Evolutionary conservation across 2,797 vertebrate genomes (phyloP).

Genomic region (Acanthurus lineatus): DNA sequence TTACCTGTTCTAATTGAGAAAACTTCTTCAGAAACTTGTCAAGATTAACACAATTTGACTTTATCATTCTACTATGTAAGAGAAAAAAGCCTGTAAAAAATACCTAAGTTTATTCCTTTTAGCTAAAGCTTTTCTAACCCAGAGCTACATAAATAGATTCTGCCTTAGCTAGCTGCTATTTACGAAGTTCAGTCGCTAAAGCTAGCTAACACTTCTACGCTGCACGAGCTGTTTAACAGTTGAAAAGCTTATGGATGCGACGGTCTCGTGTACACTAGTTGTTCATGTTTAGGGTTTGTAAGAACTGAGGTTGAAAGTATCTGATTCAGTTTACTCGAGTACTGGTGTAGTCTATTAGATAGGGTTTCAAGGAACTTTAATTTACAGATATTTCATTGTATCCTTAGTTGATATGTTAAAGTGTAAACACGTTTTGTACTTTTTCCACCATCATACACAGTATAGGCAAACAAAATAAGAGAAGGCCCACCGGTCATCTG

Average conservation of each 20-base stretch:
- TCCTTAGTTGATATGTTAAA: no score
- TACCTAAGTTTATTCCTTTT: no score
- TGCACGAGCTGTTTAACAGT: not conserved
- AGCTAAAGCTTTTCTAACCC: no score
- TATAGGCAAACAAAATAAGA: no score
- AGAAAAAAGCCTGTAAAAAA: no score
- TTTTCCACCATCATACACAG: not conserved
- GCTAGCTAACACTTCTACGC: not conserved
- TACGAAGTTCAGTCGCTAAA: not conserved
- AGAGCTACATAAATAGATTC: no score
- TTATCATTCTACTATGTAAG: not conserved
- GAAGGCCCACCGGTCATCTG: no score
- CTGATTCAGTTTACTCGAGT: not conserved
- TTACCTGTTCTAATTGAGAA: slow-evolving; percentile 89
- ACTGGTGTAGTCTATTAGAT: no score
- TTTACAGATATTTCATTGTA: no score
- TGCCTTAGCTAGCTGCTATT: no score
- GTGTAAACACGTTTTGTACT: not conserved
- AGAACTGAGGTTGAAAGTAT: not conserved
- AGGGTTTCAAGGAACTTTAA: no score
- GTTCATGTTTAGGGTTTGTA: not conserved
- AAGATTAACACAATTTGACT: slow-evolving; percentile 82
- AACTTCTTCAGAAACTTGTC: slow-evolving; percentile 88
- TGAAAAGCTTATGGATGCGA: no score
- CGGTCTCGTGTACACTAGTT: not conserved